A percentile compares a stretch with the other conserved stretches of the same genome.
These are phyloP conservation scores for Sus cebifrons DNA, from an alignment of 2,797 vertebrate genomes.

Conservation along the genomic window DNA sequence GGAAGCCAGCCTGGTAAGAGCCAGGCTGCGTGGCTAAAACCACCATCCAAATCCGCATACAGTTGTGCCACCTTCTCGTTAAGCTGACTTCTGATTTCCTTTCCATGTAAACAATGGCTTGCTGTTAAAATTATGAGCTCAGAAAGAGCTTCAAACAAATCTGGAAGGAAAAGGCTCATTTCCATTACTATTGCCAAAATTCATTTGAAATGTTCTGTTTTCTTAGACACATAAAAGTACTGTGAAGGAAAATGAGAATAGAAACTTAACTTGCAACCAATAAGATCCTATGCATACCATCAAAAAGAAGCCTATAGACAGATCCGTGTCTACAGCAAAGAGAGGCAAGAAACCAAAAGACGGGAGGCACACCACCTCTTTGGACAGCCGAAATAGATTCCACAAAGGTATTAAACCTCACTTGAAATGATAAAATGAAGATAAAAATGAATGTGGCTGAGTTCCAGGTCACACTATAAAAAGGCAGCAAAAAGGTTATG, in stretches of 20 bases:
- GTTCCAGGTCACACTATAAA: conserved; percentile 5
- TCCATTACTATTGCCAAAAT: conserved; percentile 38
- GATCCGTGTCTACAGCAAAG: neutral
- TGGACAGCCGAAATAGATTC: neutral
- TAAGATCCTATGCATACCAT: neutral
- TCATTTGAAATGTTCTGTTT: conserved; percentile 47
- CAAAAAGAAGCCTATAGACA: neutral
- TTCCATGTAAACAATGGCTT: conserved; percentile 97
- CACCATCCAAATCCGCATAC: conserved; percentile 97
- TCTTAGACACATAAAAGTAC: conserved; percentile 38
- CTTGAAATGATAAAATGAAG: conserved; percentile 15
- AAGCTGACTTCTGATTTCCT: conserved; percentile 95
- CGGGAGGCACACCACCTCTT: neutral
- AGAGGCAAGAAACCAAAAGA: neutral
- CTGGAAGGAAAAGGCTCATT: conserved; percentile 87
- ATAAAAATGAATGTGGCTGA: conserved; percentile 19
- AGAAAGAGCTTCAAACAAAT: conserved; percentile 97
- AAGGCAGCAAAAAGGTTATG: conserved; percentile 22
- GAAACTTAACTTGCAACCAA: neutral
- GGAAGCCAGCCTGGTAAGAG: conserved; percentile 98
- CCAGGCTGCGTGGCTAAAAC: conserved; percentile 98
- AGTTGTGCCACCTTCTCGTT: conserved; percentile 96
- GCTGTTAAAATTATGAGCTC: conserved; percentile 99
- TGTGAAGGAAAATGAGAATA: conserved; percentile 9
- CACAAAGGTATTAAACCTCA: neutral